Base-by-base conservation (phyloP, 2,888 invertebrate genomes). In the Tolmerus cingulatus region DNA sequence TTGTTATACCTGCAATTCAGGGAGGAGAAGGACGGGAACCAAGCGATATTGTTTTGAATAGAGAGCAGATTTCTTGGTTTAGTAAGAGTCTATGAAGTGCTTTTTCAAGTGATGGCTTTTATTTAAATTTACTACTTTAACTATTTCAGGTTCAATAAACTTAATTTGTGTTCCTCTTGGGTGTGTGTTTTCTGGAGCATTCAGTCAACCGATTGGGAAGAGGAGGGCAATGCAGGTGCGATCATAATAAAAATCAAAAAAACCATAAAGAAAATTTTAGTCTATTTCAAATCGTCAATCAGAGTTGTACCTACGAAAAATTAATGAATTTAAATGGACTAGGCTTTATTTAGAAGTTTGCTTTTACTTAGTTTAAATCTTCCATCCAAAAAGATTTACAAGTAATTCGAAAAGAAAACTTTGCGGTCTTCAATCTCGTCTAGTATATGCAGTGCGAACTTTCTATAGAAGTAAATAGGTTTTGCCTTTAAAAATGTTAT, bases 131-230 rank as follows among this genome's bases (percentile, higher is more conserved):
- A 66, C 7, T 86, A 14, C n/a, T 37, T 66, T 40, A 87, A 87
- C 74, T 55, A 14, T 90, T 92, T 8, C 91, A 96, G 97, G 97
- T 93, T 97, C 97, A 23, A 95, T 97, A 84, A 96, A 96, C 91
- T 93, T 96, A 88, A 96, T 97, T 89, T 95, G 96, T 89, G 97
- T 97, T 19, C 97, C 97, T 0, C 88, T 97, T 86, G 97, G 97
- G 2, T 96, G 97, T 90, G 93, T 96, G 8, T 91, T 96, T 81
- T 97, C 97, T 0, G 97, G 97, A 0, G 91, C 94, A 7, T 92
- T 96, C 12, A 96, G 96, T 0, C 94, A 96, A 86, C 95, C 95
- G 0, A 91, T 96, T 81, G 97, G 97, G 0, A 94, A 97, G 82
- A 94, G 95, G 88, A 93, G 94, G 88, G 95, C 96, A 7, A 97